phyloP scores from a whole-genome alignment of 2,797 vertebrate genomes.

The Rhynchonycteris naso region DNA sequence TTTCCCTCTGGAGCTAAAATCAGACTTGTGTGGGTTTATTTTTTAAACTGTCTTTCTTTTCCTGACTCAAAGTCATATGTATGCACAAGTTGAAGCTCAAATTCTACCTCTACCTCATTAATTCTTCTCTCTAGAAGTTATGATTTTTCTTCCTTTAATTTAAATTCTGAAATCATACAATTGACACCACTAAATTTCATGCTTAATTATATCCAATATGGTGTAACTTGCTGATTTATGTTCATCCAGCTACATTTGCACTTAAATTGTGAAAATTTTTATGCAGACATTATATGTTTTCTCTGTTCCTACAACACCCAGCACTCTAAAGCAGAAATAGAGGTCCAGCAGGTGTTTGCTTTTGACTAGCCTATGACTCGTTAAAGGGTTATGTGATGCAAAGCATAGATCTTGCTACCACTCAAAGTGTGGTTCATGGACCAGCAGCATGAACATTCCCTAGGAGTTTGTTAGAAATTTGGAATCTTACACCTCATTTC shows the following conservation, averaged over 20 bases:
- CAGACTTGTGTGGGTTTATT: neutral
- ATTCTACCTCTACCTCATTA: neutral
- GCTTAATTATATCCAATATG: constrained; percentile 24
- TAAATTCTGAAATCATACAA: neutral
- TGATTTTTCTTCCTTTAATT: constrained; percentile 8
- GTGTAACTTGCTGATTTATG: neutral
- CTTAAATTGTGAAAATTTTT: constrained; percentile 19
- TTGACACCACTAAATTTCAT: neutral
- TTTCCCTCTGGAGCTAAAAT: neutral
- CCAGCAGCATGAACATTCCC: neutral
- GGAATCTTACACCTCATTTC: neutral
- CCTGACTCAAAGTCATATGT: neutral
- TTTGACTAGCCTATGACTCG: neutral
- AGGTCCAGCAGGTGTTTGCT: neutral
- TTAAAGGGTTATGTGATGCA: neutral
- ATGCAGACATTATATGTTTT: neutral
- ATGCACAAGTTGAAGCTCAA: constrained; percentile 34
- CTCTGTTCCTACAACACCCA: neutral
- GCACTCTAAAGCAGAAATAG: neutral
- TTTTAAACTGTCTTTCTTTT: neutral
- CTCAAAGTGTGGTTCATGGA: neutral
- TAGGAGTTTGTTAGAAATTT: neutral
- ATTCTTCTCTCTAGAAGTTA: constrained; percentile 16
- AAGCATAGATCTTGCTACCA: neutral
- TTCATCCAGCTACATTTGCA: constrained; percentile 44